Conservation (phyloP, 2,113 vertebrate genomes). For the Megaceryle maxima region DNA sequence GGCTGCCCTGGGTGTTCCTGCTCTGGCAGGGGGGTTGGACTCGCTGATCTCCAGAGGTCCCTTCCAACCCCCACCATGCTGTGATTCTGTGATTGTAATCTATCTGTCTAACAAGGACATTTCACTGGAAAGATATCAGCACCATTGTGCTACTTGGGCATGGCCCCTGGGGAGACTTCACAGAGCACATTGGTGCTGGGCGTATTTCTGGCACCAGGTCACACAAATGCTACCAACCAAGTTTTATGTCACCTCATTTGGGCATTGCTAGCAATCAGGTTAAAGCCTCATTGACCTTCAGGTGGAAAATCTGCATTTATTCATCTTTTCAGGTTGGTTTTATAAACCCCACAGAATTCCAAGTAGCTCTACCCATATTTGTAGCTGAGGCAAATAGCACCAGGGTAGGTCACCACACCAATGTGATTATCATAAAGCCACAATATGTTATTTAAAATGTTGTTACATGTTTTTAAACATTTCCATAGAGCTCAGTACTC, state of each 20-base stretch:
- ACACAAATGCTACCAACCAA: background rate
- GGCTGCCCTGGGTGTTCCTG: no score
- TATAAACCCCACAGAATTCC: background rate
- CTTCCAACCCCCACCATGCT: no score
- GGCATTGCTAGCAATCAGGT: background rate
- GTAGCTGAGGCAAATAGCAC: background rate
- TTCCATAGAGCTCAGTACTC: background rate
- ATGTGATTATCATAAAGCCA: background rate
- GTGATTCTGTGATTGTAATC: no score
- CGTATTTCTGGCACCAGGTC: background rate
- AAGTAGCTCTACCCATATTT: background rate
- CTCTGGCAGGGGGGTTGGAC: no score
- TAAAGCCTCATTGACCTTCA: background rate
- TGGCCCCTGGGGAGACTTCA: background rate
- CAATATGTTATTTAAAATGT: background rate
- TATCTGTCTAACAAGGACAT: accelerated
- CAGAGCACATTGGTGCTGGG: background rate
- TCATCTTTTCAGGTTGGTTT: background rate
- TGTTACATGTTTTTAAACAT: background rate
- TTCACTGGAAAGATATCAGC: background rate
- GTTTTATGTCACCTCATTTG: background rate
- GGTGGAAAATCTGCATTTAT: background rate
- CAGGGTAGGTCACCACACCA: background rate
- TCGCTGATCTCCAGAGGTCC: no score
- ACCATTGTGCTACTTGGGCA: background rate